Conservation (phyloP, 2,888 invertebrate species). For the Cephus nigrinus region DNA sequence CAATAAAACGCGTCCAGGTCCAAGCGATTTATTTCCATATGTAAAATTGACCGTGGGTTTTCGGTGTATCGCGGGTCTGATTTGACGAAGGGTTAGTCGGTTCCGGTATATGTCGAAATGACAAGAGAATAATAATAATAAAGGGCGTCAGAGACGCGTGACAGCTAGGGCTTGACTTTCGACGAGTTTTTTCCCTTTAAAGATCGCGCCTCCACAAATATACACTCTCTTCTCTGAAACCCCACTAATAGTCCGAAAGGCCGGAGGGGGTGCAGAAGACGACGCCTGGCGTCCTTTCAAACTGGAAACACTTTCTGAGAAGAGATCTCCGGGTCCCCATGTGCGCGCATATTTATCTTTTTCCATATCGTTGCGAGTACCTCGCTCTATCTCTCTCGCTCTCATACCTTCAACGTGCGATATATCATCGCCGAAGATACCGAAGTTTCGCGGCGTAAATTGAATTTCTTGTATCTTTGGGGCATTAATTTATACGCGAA, state of each 20-base stretch:
- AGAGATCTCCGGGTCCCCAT: background rate
- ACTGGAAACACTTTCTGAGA: background rate
- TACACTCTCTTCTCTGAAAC: background rate
- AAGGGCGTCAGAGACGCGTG: background rate
- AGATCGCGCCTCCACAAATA: slow-evolving; percentile 7
- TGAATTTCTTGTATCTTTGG: too few species aligned
- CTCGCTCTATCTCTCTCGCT: background rate
- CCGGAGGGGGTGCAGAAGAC: background rate
- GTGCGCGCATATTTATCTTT: background rate
- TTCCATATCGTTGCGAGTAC: background rate
- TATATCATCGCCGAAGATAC: background rate
- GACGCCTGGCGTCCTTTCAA: background rate
- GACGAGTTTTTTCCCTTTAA: background rate
- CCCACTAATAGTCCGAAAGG: background rate
- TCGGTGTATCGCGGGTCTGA: background rate
- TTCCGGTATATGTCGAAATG: background rate
- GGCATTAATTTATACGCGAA: too few species aligned
- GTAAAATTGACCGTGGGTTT: background rate
- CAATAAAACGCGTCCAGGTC: background rate
- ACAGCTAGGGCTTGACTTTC: background rate
- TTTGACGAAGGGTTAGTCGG: background rate
- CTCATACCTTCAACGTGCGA: background rate
- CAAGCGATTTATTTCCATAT: background rate
- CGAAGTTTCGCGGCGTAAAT: too few species aligned
- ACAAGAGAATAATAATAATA: background rate